Base-by-base conservation (phyloP, 2,113 vertebrate genomes). In the Isichthys henryi region DNA sequence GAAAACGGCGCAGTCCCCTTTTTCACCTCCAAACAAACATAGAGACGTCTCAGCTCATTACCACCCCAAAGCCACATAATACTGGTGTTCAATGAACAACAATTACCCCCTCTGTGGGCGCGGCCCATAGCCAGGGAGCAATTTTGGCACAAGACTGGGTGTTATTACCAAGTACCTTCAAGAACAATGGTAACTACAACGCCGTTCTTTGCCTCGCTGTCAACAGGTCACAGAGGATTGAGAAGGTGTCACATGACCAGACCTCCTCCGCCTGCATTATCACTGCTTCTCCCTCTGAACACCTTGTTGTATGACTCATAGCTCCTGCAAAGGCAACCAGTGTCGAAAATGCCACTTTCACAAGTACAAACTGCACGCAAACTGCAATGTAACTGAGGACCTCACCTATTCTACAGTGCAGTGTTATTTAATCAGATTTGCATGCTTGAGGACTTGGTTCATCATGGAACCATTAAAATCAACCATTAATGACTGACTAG, bases 301-400 rank as follows among this genome's bases (percentile, higher is more conserved):
- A 92, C 92, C 50, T 86, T 87, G 87, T 94, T 95, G 94, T 93
- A 94, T 96, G 94, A 93, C 91, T 89, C 49, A 94, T 95, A 94
- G 92, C 91, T 88, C 27, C 48, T 50, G 1, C 48, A 5, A 31
- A 35, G 49, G 17, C 31, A 56, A 49, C 17, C 46, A 5, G 48
- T 49, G 11, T 49, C 1, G 48, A 85, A 85, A 46, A 50, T 50
- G 45, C 11, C 21, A 85, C 23, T 50, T 85, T 5, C 23, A 85
- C 39, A 19, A 31, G 83, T n/a, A 84, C 83, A 0, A 27, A 85
- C 19, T 48, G 10, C 11, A 19, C 15, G 70, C 70, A 31, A 23
- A 13, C 23, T 15, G 85, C 6, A 15, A 5, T 7, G n/a, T 11
- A 35, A 15, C 50, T 23, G 15, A 35, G 49, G 4, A 56, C 17